Conservation (phyloP, 1,140 invertebrate genomes). For the Cydia amplana region DNA sequence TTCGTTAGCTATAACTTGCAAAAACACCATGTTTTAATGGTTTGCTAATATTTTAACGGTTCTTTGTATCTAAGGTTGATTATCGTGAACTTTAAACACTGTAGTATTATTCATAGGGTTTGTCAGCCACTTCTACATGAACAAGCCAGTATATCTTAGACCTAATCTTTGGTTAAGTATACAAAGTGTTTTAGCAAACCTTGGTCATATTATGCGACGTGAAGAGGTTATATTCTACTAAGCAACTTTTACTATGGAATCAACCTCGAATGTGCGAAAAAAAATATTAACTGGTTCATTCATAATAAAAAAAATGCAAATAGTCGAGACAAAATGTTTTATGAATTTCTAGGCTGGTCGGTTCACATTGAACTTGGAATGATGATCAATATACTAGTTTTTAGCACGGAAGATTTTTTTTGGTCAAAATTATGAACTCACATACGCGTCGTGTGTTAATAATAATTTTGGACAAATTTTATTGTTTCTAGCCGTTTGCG, state of each 20-base stretch:
- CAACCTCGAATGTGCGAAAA: neutral
- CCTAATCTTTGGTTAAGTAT: neutral
- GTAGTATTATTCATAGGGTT: neutral
- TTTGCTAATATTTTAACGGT: neutral
- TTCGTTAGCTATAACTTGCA: neutral
- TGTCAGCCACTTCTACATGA: neutral
- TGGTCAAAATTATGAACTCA: slow-evolving; percentile 45
- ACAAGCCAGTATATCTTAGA: neutral
- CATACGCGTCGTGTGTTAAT: slow-evolving; percentile 39
- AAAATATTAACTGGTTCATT: too few species aligned
- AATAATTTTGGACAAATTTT: slow-evolving; percentile 31
- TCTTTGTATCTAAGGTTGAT: neutral
- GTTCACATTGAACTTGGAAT: slow-evolving; percentile 50
- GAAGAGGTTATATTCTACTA: too few species aligned
- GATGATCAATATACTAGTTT: slow-evolving; percentile 49
- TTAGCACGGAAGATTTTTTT: slow-evolving; percentile 51
- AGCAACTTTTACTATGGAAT: neutral
- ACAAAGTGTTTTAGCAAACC: too few species aligned
- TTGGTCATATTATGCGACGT: too few species aligned
- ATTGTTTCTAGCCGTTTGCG: neutral
- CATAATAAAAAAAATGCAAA: too few species aligned
- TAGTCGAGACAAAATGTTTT: neutral
- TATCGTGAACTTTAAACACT: slow-evolving; percentile 7
- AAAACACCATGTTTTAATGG: slow-evolving; percentile 22
- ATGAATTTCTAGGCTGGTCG: slow-evolving; percentile 33